Evolutionary conservation across 2,888 invertebrate species (phyloP), one percentile per base, ranked within the genome.

Genomic region (Morpho achilles): DNA sequence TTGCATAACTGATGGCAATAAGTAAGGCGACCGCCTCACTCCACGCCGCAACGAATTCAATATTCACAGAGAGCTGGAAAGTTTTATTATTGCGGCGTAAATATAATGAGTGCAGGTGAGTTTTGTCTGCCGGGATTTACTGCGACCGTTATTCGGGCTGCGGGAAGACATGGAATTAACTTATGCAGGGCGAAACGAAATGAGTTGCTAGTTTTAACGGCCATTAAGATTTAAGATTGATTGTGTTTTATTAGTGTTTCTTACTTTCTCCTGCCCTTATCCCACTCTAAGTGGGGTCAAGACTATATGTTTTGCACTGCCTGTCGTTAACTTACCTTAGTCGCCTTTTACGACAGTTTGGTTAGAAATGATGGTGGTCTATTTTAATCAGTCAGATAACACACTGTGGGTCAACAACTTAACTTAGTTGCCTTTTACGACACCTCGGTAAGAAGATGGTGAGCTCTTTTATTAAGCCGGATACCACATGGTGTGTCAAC

Each of bases 61-160:
- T 89, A 89, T 89, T 87, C 87, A 79, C 77, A 76, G 76, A 69
- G 81, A 87, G 85, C 84, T 83, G 85, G 75, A 80, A 89, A 89
- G 82, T 89, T 90, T 90, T 87, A 87, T 88, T 88, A 89, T 88
- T 87, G 83, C 86, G 82, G 87, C 84, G 80, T 89, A 88, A 87
- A 88, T 86, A 88, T 88, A 88, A 89, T 85, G 87, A 89, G 86
- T 84, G 84, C 86, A 88, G 88, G 89, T 88, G 84, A 87, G 79
- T 82, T 82, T 76, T 77, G 85, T 85, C 87, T 85, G 82, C 70
- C 63, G 80, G 83, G 84, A 88, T 86, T 88, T 85, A 84, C 78
- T 73, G 66, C 73, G 67, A 74, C 75, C 77, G 76, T 80, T 82
- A 82, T 80, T 77, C 75, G 68, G 69, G 70, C 72, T 66, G 69